Evolutionary conservation across 1,140 invertebrate species (phyloP).

Genomic region (Gryllus bimaculatus): DNA sequence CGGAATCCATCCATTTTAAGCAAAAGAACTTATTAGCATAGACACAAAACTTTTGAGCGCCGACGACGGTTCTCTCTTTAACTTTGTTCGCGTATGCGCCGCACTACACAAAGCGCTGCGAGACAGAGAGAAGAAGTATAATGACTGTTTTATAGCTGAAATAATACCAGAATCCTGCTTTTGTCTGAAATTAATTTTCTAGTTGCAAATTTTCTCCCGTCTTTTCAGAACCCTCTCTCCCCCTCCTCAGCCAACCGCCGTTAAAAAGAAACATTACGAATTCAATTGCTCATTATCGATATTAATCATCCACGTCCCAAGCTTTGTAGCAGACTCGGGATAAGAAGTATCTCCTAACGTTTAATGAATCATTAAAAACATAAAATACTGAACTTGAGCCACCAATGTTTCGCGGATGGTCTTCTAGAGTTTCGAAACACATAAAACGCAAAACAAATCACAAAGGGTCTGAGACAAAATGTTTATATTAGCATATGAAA

Average conservation of each 20-base stretch:
- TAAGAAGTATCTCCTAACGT: background rate
- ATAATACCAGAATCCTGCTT: background rate
- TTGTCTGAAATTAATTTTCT: background rate
- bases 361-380: too few relatives aligned
- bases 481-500: too few relatives aligned
- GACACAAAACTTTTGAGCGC: background rate
- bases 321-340: background rate
- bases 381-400: too few relatives aligned
- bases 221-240: background rate
- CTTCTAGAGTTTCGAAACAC: too few relatives aligned
- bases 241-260: background rate
- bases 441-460: too few relatives aligned
- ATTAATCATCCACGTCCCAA: background rate
- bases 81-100: background rate
- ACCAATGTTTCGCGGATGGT: too few relatives aligned
- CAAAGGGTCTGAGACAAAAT: too few relatives aligned
- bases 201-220: background rate
- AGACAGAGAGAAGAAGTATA: background rate
- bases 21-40: background rate
- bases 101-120: background rate
- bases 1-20: background rate
- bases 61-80: constrained; percentile 3
- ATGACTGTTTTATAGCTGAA: constrained; percentile 1
- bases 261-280: background rate
- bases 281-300: background rate